A percentile compares a stretch with the other conserved stretches of the same genome.
These are phyloP conservation scores for Drosophila sucinea DNA, from an alignment of 1,140 invertebrate species.

Conservation along the genomic window DNA sequence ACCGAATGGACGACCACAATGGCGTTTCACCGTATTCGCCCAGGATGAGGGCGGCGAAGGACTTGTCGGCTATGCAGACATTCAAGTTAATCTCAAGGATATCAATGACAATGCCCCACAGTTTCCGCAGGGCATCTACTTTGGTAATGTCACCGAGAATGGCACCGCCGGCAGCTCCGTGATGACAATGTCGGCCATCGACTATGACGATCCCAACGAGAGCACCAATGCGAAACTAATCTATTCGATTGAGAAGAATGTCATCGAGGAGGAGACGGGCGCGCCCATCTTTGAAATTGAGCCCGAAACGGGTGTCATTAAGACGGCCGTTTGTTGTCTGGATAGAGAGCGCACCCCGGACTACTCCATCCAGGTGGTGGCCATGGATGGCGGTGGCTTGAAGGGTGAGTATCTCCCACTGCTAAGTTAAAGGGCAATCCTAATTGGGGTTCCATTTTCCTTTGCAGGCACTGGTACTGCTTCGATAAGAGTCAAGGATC, in stretches of 20 bases:
- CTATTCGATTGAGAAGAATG: constrained; percentile 88
- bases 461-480: constrained; percentile 83
- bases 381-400: constrained; percentile 86
- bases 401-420: constrained; percentile 84
- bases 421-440: no score
- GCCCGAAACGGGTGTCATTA: constrained; percentile 87
- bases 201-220: constrained; percentile 88
- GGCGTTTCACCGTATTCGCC: constrained; percentile 90
- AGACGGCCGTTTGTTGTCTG: constrained; percentile 87
- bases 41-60: constrained; percentile 88
- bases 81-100: constrained; percentile 89
- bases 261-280: constrained; percentile 87
- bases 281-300: constrained; percentile 88
- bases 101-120: constrained; percentile 91
- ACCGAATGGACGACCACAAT: constrained; percentile 88
- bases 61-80: constrained; percentile 89
- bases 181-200: constrained; percentile 88
- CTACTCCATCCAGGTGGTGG: constrained; percentile 88
- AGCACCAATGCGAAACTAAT: constrained; percentile 87
- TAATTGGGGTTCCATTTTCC: neutral
- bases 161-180: constrained; percentile 87
- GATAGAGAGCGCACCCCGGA: constrained; percentile 88
- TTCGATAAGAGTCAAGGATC: constrained; percentile 86
- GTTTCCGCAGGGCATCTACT: constrained; percentile 87
- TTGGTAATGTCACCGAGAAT: constrained; percentile 87